Conservation (phyloP, 2,797 vertebrate species). For the Oreonectes daqikongensis region DNA sequence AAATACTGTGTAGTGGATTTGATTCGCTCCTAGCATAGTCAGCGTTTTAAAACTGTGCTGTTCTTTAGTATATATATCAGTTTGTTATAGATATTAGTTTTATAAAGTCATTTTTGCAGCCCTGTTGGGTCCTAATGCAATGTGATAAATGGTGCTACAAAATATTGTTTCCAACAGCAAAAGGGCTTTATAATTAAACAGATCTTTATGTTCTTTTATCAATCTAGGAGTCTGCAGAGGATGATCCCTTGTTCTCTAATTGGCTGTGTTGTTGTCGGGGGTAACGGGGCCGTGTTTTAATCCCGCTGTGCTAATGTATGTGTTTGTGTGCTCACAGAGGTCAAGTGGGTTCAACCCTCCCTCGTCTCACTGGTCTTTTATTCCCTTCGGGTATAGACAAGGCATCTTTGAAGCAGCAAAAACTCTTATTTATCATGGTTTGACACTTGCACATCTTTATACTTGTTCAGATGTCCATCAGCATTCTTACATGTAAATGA, state of each 20-base stretch:
- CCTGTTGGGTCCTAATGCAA: background rate
- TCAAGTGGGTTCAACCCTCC: slow-evolving; percentile 69
- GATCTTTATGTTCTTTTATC: slow-evolving; percentile 19
- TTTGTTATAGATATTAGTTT: background rate
- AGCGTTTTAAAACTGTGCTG: background rate
- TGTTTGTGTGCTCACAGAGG: slow-evolving; percentile 69
- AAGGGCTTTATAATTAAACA: background rate
- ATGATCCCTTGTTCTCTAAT: slow-evolving; percentile 63
- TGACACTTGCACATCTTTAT: slow-evolving; percentile 9
- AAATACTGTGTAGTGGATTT: slow-evolving; percentile 9
- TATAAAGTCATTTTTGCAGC: no score
- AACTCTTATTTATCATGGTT: slow-evolving; percentile 20
- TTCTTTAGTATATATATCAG: slow-evolving; percentile 9
- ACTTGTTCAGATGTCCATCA: background rate
- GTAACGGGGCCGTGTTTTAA: slow-evolving; percentile 58
- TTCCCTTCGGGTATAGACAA: slow-evolving; percentile 21
- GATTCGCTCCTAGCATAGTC: background rate
- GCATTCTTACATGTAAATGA: background rate
- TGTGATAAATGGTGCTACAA: background rate
- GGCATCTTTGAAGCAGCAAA: slow-evolving; percentile 16
- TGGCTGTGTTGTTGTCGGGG: slow-evolving; percentile 56
- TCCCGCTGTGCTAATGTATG: slow-evolving; percentile 68
- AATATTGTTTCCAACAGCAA: background rate
- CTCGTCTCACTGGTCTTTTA: slow-evolving; percentile 44
- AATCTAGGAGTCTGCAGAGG: slow-evolving; percentile 42